Percentiles rank a stretch among this genome's conserved stretches.
Evolutionary conservation across 2,888 invertebrate species (phyloP).

Genomic region (Gibbula magus): DNA sequence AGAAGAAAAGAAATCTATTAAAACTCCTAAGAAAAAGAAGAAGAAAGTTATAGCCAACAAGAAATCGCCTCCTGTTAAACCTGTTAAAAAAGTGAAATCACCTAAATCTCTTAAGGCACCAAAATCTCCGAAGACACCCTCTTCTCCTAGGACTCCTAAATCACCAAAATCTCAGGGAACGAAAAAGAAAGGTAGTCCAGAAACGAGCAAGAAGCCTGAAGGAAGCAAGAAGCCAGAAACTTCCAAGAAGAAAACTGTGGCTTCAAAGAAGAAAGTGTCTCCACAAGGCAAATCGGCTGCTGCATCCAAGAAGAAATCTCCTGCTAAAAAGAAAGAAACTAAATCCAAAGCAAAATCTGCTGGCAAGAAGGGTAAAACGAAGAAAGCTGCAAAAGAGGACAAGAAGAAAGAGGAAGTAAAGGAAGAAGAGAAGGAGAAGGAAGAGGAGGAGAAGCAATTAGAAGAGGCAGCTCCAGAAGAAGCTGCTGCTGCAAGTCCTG

Average conservation of each 20-base stretch:
- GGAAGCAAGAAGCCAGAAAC: conserved; percentile 23
- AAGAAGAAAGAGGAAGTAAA: conserved; percentile 42
- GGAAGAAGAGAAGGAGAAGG: conserved; percentile 43
- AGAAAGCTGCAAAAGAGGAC: conserved; percentile 33
- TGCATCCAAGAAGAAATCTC: conserved; percentile 30
- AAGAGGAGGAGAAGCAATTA: conserved; percentile 7
- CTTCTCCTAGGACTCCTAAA: conserved; percentile 15
- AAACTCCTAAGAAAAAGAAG: conserved; percentile 36
- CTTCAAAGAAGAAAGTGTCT: conserved; percentile 29
- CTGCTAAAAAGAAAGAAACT: conserved; percentile 28
- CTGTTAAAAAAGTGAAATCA: neutral
- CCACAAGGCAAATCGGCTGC: conserved; percentile 25
- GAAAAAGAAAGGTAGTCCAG: conserved; percentile 19
- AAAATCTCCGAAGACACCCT: neutral
- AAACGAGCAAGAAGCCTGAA: neutral
- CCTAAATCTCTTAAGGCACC: conserved; percentile 32
- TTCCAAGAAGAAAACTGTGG: conserved; percentile 31
- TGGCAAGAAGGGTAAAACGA: conserved; percentile 24
- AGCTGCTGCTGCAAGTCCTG: conserved; percentile 41
- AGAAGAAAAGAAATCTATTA: conserved; percentile 30
- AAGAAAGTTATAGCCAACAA: conserved; percentile 19
- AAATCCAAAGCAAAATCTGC: conserved; percentile 30
- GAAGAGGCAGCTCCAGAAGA: conserved; percentile 31
- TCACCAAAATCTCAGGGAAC: conserved; percentile 23
- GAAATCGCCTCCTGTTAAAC: conserved; percentile 21